Evolutionary conservation across 64 coral and sea anemone genomes (phyloP).

Genomic region (Dendrophyllia cribrosa): DNA sequence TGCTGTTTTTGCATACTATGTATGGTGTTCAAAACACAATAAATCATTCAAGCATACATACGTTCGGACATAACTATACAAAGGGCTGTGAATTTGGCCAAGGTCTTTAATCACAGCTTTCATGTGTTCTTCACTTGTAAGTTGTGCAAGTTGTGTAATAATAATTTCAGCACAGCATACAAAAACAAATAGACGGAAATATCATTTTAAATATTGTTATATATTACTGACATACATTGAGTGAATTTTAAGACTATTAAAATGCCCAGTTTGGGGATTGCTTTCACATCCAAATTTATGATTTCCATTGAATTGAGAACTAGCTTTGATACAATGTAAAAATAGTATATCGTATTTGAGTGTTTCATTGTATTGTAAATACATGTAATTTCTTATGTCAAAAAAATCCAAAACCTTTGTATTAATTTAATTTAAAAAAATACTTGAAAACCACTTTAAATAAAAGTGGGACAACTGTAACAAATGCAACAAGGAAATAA

Average conservation of each 20-base stretch:
- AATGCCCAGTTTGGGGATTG: background rate
- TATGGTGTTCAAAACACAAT: constrained; percentile 42
- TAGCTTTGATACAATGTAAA: constrained; percentile 16
- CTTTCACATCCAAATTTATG: background rate
- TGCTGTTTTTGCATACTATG: background rate
- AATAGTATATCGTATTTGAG: constrained; percentile 5
- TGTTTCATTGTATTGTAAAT: constrained; percentile 39
- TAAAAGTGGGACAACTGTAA: background rate
- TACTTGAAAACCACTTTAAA: background rate
- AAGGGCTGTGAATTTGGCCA: too few species aligned
- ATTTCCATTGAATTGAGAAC: background rate
- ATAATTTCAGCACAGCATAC: background rate
- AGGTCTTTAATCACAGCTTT: too few species aligned
- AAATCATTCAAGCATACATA: background rate
- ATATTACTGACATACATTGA: background rate
- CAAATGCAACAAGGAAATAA: background rate
- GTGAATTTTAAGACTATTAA: background rate
- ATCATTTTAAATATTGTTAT: constrained; percentile 33
- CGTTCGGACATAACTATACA: too few species aligned
- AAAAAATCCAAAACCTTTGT: background rate
- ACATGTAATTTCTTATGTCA: background rate
- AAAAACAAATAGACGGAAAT: background rate
- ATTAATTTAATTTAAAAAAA: constrained; percentile 12
- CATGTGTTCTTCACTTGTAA: too few species aligned
- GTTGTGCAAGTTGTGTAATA: background rate